phyloP scores from a whole-genome alignment of 1,140 invertebrate species.

The Procambarus virginalis region DNA sequence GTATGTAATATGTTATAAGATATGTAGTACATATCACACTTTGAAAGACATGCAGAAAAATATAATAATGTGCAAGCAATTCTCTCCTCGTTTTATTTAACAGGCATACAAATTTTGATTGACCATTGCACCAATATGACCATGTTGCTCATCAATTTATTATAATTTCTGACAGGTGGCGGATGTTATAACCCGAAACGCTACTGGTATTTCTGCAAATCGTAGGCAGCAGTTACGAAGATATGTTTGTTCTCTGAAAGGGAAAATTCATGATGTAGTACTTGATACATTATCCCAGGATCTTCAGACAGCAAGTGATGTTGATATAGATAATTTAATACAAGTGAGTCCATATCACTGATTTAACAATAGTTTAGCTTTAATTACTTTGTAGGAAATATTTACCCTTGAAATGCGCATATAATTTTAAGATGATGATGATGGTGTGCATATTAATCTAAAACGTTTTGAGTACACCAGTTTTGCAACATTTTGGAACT shows the following conservation, averaged over 20 bases:
- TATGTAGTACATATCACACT: too few relatives aligned
- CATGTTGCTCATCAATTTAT: neutral
- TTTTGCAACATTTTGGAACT: too few relatives aligned
- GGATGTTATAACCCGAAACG: constrained; percentile 20
- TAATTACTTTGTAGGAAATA: too few relatives aligned
- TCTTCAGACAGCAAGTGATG: neutral
- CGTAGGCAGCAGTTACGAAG: neutral
- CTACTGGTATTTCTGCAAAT: neutral
- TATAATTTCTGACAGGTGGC: neutral
- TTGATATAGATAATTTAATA: neutral
- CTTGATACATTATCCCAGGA: constrained; percentile 25
- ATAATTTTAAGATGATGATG: too few relatives aligned
- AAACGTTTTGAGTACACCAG: too few relatives aligned
- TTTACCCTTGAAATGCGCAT: too few relatives aligned
- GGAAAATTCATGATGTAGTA: neutral
- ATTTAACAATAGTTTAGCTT: neutral
- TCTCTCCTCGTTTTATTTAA: neutral
- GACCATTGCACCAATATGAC: neutral
- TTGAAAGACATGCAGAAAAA: too few relatives aligned
- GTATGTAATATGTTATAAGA: too few relatives aligned
- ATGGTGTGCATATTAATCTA: too few relatives aligned
- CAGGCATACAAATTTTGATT: neutral
- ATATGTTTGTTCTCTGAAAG: neutral
- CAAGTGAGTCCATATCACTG: neutral
- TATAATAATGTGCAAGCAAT: too few relatives aligned